Percentiles rank a stretch among this genome's conserved stretches.
These are phyloP conservation scores for Halyomorpha halys DNA, from an alignment of 1,140 invertebrate genomes.

Conservation along the genomic window DNA sequence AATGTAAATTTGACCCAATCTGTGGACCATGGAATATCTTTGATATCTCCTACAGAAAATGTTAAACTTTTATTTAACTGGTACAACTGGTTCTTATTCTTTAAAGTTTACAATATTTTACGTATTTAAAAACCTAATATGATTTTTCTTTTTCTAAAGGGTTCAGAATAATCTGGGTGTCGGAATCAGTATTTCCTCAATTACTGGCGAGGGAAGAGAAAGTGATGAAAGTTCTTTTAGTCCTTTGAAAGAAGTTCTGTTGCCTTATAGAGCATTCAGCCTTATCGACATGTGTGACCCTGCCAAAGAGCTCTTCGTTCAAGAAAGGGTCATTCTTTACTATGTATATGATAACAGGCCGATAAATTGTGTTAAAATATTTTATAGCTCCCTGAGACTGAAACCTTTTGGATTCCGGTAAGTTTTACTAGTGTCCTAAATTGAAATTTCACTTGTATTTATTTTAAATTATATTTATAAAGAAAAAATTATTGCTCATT, in stretches of 20 bases:
- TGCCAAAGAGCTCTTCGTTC: conserved; percentile 77
- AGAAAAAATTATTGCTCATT: conserved; percentile 1
- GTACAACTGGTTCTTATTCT: conserved; percentile 29
- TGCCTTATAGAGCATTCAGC: conserved; percentile 92
- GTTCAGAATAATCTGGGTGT: conserved; percentile 77
- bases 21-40: conserved; percentile 84
- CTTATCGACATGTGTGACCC: conserved; percentile 93
- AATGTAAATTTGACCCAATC: conserved; percentile 73
- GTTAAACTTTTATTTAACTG: conserved; percentile 38
- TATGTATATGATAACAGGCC: conserved; percentile 96
- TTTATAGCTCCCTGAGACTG: conserved; percentile 68
- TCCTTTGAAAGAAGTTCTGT: conserved; percentile 67
- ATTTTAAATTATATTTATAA: not conserved
- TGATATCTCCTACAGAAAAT: conserved; percentile 74
- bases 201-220: conserved; percentile 87
- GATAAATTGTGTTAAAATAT: conserved; percentile 96
- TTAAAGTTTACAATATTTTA: not conserved
- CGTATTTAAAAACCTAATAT: not conserved
- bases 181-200: conserved; percentile 75
- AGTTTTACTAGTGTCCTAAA: not conserved
- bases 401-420: conserved; percentile 78
- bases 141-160: conserved; percentile 35
- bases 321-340: conserved; percentile 85
- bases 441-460: not conserved
- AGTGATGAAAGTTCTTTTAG: conserved; percentile 75